These are phyloP conservation scores for Lasioglossum villosulum DNA, from an alignment of 2,888 invertebrate genomes.

Conservation along the genomic window DNA sequence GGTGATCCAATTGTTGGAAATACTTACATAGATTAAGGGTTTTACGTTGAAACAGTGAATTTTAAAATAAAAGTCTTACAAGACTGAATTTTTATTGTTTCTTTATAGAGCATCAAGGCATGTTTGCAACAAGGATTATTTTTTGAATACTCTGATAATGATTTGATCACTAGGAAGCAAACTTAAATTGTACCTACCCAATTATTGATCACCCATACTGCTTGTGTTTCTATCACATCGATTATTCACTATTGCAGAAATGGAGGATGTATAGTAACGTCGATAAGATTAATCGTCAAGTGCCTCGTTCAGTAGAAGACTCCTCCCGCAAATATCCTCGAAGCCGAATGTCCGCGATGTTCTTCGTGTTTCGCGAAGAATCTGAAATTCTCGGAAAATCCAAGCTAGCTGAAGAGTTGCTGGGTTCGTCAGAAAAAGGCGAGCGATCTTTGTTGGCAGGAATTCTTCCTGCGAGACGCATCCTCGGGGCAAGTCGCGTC, in stretches of 20 bases:
- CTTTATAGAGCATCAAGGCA: too few relatives aligned
- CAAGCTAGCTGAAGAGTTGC: not conserved
- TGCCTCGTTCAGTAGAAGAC: not conserved
- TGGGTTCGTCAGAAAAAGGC: not conserved
- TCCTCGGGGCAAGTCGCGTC: not conserved
- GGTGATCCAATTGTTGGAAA: not conserved
- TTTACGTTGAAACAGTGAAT: not conserved
- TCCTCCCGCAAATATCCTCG: not conserved
- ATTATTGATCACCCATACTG: too few relatives aligned
- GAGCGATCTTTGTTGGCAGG: not conserved
- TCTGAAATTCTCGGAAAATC: not conserved
- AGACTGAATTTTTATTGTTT: not conserved
- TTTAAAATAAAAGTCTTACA: not conserved
- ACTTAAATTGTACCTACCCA: too few relatives aligned
- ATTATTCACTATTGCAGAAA: not conserved
- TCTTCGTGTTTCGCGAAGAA: not conserved
- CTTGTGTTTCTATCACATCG: too few relatives aligned
- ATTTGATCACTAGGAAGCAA: too few relatives aligned
- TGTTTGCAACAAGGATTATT: too few relatives aligned
- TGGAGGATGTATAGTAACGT: slow-evolving; percentile 22
- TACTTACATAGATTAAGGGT: not conserved
- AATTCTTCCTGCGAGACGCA: not conserved
- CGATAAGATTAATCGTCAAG: not conserved
- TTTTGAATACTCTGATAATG: too few relatives aligned
- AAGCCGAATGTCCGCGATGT: not conserved